phyloP scores from a whole-genome alignment of 2,797 vertebrate species.

The Pipistrellus pipistrellus region DNA sequence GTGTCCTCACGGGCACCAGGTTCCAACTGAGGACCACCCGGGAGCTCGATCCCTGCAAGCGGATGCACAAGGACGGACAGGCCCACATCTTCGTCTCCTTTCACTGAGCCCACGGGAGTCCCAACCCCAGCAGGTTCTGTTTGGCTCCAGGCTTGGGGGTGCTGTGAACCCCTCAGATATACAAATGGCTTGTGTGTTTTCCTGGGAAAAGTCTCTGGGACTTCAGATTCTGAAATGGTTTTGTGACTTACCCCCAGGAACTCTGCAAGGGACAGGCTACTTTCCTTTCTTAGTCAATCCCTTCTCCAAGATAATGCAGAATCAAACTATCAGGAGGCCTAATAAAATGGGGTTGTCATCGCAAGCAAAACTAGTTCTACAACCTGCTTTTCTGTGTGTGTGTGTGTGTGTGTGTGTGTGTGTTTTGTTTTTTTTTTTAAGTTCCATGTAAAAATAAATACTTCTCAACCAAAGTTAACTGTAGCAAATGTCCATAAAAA shows the following conservation, averaged over 20 bases:
- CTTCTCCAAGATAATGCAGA: not conserved
- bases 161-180: not conserved
- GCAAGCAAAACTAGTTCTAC: not conserved
- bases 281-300: not conserved
- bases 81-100: not conserved
- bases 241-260: not conserved
- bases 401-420: too few species aligned
- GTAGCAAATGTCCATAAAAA: not conserved
- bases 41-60: not conserved
- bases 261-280: not conserved
- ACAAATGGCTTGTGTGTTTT: not conserved
- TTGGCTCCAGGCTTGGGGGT: not conserved
- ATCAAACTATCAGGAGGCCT: not conserved
- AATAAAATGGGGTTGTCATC: not conserved
- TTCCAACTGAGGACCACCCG: not conserved
- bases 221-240: conserved; percentile 7
- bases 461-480: conserved; percentile 40
- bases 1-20: not conserved
- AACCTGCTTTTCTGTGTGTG: not conserved
- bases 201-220: not conserved
- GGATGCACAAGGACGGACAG: not conserved
- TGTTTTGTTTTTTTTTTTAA: not conserved
- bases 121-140: not conserved
- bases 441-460: conserved; percentile 56
- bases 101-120: not conserved